Evolutionary conservation across 2,797 vertebrate species (phyloP).

Genomic region (Crenichthys baileyi): DNA sequence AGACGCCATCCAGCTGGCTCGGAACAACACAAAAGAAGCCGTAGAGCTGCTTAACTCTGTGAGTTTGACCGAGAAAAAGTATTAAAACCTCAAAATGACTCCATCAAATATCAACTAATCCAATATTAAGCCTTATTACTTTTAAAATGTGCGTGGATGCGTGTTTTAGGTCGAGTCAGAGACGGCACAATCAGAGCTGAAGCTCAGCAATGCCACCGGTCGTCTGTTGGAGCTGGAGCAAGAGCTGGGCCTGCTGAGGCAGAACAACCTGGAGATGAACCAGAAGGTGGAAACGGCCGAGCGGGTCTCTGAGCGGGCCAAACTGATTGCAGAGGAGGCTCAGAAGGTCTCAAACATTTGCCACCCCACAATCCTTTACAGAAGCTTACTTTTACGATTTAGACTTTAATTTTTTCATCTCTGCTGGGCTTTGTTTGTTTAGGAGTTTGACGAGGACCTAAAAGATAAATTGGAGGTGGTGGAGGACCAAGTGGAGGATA

Average conservation of each 20-base stretch:
- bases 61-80: constrained; percentile 56
- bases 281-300: constrained; percentile 73
- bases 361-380: no score
- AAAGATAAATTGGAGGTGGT: constrained; percentile 81
- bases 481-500: constrained; percentile 85
- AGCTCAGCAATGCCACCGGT: constrained; percentile 85
- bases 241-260: constrained; percentile 83
- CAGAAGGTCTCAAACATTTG: constrained; percentile 80
- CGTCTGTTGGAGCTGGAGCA: constrained; percentile 86
- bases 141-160: constrained; percentile 3
- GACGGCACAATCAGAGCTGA: constrained; percentile 88
- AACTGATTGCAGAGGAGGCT: constrained; percentile 79
- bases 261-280: constrained; percentile 80
- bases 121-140: neutral
- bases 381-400: no score
- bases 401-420: neutral
- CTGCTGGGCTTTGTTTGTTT: constrained; percentile 3
- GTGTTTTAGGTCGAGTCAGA: constrained; percentile 88
- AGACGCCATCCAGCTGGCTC: constrained; percentile 86
- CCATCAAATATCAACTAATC: neutral
- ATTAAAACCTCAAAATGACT: neutral
- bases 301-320: constrained; percentile 65
- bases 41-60: constrained; percentile 86
- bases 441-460: constrained; percentile 87
- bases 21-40: constrained; percentile 86